These are phyloP conservation scores for Fulmarus glacialis DNA, from an alignment of 2,113 vertebrate species.

Conservation along the genomic window DNA sequence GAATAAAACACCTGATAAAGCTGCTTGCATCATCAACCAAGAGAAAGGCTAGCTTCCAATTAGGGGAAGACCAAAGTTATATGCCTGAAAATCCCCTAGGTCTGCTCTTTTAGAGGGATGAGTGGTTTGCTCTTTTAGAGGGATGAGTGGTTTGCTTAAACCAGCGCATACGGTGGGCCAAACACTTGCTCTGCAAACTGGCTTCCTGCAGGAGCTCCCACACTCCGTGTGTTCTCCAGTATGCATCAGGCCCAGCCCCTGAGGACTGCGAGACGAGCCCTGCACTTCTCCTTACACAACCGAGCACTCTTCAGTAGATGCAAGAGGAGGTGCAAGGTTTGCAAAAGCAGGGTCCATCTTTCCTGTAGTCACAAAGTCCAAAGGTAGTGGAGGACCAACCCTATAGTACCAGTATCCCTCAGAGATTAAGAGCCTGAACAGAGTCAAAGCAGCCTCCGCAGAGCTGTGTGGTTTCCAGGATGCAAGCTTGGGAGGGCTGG, in stretches of 20 bases:
- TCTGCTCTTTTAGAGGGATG: background rate
- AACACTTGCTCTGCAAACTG: background rate
- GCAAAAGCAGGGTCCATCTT: background rate
- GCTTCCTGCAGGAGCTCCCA: background rate
- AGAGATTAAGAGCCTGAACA: background rate
- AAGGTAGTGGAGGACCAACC: background rate
- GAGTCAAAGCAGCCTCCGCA: background rate
- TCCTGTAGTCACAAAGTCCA: background rate
- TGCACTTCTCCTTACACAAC: background rate
- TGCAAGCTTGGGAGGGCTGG: background rate
- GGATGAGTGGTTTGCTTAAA: background rate
- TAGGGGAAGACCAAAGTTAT: background rate
- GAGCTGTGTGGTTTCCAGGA: background rate
- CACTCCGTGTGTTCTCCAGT: background rate
- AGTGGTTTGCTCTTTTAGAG: background rate
- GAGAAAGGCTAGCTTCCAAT: background rate
- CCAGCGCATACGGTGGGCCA: too few relatives aligned
- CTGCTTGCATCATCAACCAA: background rate
- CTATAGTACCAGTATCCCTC: background rate
- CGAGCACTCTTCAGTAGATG: background rate
- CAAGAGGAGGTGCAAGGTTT: background rate
- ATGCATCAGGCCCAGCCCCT: background rate
- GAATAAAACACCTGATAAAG: background rate
- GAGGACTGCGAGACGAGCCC: rapidly evolving
- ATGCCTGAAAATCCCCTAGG: background rate